Base-by-base conservation (phyloP, 35 echinoderm and acorn worm species). In the Patiria miniata region DNA sequence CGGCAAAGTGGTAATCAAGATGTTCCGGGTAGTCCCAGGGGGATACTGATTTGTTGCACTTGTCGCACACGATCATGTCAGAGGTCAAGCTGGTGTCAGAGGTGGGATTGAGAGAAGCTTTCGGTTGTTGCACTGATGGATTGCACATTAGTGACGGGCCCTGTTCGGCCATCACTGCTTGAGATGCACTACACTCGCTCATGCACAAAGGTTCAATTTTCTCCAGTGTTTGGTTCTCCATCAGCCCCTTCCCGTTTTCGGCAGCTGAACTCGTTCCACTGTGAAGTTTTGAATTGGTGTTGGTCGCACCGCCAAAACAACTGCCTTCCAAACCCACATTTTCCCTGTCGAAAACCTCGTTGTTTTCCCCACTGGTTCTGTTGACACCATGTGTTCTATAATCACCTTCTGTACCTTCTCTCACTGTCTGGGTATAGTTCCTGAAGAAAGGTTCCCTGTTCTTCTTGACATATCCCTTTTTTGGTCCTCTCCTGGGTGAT, bases 1-100 rank as follows among this genome's bases (percentile, higher is more conserved):
- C 52, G 39, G 96, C 96, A 44, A 92, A 68, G 42, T 99, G 96
- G 79, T 86, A 99, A 82, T 99, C 96, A 37, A 94, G 23, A 84
- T 99, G 96, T 76, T 99, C 96, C 5, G 93, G 93, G 30, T 91
- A 88, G 22, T 99, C 96, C 96, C 96, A 99, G 0, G 84, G 86
- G 39, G 80, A 92, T 7, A 99, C 85, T 15, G 50, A 47, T 40
- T 83, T 40, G 21, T 77, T 40, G 76, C 96, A 99, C 61, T 95
- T 94, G 26, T 99, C 93, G 76, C 96, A 99, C 26, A 36, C 37
- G 17, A 99, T 68, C 17, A 53, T 78, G 89, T 99, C 96, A 51
- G 86, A 10, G 37, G 40, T 89, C 34, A 39, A 23, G 17, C 65
- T 73, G 14, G 65, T 18, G 65, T 73, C 26, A 73, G 3, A 4